Conservation (phyloP, 2,888 invertebrate genomes). For the Girardia tigrina region DNA sequence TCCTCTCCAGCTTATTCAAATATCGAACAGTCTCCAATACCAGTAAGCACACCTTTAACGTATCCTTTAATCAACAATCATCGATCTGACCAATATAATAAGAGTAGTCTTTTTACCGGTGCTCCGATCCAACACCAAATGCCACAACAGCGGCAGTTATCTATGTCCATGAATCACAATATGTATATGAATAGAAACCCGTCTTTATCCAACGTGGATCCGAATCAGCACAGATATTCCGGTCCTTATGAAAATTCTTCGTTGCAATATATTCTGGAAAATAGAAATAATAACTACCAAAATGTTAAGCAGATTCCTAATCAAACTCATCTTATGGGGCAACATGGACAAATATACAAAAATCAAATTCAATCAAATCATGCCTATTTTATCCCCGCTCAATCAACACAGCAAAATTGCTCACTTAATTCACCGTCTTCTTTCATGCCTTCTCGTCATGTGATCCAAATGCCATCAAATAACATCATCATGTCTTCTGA, state of each 20-base stretch:
- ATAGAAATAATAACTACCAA: neutral
- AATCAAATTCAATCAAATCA: neutral
- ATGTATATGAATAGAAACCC: neutral
- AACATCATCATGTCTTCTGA: neutral
- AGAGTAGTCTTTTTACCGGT: neutral
- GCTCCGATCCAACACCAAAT: constrained; percentile 10
- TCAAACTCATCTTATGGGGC: neutral
- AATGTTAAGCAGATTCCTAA: neutral
- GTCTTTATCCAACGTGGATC: constrained; percentile 2
- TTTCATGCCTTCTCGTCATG: constrained; percentile 11
- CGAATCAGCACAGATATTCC: constrained; percentile 4
- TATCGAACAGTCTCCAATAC: neutral
- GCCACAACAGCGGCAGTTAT: neutral
- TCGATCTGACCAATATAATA: neutral
- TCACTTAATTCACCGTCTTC: neutral
- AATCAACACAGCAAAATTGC: constrained; percentile 7
- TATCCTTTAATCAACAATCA: neutral
- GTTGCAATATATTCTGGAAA: neutral
- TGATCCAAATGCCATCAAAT: neutral
- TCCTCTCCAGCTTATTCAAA: neutral
- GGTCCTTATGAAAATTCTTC: neutral
- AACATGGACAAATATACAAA: neutral
- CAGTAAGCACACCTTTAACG: neutral
- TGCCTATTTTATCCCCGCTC: neutral
- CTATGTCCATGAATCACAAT: neutral